Evolutionary conservation across 2,113 vertebrate species (phyloP), one percentile per base, ranked within the genome.

Genomic region (Esox niger): DNA sequence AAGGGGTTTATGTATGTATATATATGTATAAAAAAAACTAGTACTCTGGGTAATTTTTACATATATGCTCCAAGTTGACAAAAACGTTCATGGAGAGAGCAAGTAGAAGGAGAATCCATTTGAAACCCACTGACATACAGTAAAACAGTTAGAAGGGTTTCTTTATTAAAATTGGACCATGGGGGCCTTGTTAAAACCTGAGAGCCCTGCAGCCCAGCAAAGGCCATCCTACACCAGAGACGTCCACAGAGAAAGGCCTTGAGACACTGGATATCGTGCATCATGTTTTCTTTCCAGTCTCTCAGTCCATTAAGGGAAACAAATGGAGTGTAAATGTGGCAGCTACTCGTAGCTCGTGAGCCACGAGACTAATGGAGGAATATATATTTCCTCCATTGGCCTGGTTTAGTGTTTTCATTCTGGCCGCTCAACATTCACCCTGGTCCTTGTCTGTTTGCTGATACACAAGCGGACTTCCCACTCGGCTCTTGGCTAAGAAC

Each of bases 1-100:
- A 81, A 69, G 78, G 78, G 21, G 76, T 87, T 84, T 73, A 87
- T n/a, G n/a, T n/a, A n/a, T n/a, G n/a, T n/a, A n/a, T n/a, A n/a
- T n/a, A n/a, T n/a, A n/a, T n/a, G n/a, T n/a, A n/a, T n/a, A n/a
- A 77, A 70, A 0, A 11, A 17, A 17, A 4, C 0, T 15, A 75
- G 15, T 77, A 73, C 65, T 63, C 9, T 43, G 61, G 33, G 7
- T 69, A 5, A 8, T 69, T 63, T 74, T 47, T 74, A 81, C 79
- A 87, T 56, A 75, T 79, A 76, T 83, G 75, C 78, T 85, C 66
- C 35, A 75, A 38, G 68, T 72, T 57, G 78, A 70, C 59, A 81
- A 77, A 81, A 73, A 61, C 15, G 38, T 65, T 47, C 47, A 67
- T n/a, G 59, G 63, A 30, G 43, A 55, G 65, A 56, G 4, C 58